Percentiles rank a stretch among this genome's conserved stretches.
phyloP scores from a whole-genome alignment of 2,888 invertebrate species.

The Dynastes grantii region DNA sequence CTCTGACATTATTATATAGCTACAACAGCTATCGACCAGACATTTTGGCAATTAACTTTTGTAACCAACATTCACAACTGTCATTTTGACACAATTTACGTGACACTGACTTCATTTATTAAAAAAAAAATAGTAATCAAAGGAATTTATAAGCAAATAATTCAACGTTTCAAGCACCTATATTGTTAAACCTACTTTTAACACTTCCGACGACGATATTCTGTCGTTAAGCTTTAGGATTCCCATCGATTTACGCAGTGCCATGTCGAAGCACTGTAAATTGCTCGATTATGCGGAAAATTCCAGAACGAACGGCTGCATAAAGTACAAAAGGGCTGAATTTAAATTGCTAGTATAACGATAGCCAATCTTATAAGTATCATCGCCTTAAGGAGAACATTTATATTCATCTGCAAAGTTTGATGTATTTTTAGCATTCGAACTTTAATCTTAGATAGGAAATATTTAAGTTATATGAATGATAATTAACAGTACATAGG shows the following conservation, averaged over 20 bases:
- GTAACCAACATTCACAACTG: neutral
- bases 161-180: too few relatives aligned
- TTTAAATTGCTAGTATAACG: constrained; percentile 41
- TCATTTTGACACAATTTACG: too few relatives aligned
- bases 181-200: too few relatives aligned
- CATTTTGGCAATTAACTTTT: neutral
- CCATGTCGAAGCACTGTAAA: constrained; percentile 32
- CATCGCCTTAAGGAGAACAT: constrained; percentile 13
- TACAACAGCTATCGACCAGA: too few relatives aligned
- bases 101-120: too few relatives aligned
- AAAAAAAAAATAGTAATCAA: too few relatives aligned
- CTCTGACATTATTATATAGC: constrained; percentile 6
- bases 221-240: constrained; percentile 5
- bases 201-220: too few relatives aligned
- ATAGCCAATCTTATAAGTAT: constrained; percentile 19
- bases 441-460: too few relatives aligned
- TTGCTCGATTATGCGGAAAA: constrained; percentile 31
- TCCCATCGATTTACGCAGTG: constrained; percentile 28
- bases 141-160: too few relatives aligned
- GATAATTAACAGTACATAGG: too few relatives aligned
- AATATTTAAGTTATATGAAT: too few relatives aligned
- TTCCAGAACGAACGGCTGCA: constrained; percentile 2
- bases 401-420: constrained; percentile 47
- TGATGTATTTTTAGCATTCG: too few relatives aligned
- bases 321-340: constrained; percentile 26